Percentiles rank a stretch among this genome's conserved stretches.
Evolutionary conservation across 2,113 vertebrate species (phyloP).

Genomic region (Coracopsis vasa): DNA sequence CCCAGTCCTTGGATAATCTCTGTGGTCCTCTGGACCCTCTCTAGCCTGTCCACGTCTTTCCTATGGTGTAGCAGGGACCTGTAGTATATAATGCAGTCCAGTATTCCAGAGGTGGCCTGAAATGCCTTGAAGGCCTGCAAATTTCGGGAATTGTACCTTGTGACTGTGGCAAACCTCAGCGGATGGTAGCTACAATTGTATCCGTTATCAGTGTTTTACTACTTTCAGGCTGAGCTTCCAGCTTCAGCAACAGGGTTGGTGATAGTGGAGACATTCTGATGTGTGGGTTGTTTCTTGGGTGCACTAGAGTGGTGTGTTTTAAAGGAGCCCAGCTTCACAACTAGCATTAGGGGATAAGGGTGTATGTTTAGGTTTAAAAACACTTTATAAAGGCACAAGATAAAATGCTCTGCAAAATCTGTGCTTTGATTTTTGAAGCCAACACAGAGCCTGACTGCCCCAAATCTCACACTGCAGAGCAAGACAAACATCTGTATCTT

Average conservation of each 20-base stretch:
- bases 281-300: not conserved
- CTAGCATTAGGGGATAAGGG: not conserved
- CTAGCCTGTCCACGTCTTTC: not conserved
- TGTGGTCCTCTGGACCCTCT: not conserved
- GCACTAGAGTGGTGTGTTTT: not conserved
- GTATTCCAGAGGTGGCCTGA: not conserved
- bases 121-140: not conserved
- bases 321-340: not conserved
- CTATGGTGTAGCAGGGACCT: not conserved
- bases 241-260: not conserved
- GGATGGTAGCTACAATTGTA: not conserved
- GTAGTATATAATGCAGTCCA: not conserved
- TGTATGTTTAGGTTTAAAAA: not conserved
- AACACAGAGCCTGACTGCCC: not conserved
- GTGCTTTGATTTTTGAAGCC: not conserved
- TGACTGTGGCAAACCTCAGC: not conserved
- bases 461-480: not conserved
- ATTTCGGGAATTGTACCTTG: not conserved
- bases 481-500: accelerated
- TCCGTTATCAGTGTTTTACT: not conserved
- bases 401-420: not conserved
- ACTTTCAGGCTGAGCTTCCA: not conserved
- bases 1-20: not conserved
- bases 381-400: not conserved
- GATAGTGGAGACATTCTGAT: not conserved